These are phyloP conservation scores for Himantopus leucocephalus DNA, from an alignment of 2,113 vertebrate species.

Conservation along the genomic window DNA sequence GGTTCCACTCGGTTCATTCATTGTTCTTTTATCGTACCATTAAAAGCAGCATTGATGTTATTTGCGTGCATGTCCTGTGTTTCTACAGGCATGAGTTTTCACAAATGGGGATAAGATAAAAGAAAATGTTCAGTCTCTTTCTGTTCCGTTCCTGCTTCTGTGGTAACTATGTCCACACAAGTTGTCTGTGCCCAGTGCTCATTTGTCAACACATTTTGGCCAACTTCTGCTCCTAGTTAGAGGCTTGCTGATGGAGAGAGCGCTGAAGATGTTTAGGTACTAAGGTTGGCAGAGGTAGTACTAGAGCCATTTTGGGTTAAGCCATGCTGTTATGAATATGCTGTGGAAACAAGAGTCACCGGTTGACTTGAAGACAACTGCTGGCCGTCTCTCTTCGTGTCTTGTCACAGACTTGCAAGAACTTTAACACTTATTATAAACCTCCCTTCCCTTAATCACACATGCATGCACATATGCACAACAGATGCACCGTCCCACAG, in stretches of 20 bases:
- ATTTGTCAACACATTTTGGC: not conserved
- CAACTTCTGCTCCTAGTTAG: not conserved
- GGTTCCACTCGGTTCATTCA: not conserved
- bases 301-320: not conserved
- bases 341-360: too few species aligned
- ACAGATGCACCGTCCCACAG: not conserved
- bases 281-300: not conserved
- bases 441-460: not conserved
- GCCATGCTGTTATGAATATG: accelerated
- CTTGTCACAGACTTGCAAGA: not conserved
- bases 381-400: not conserved
- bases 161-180: not conserved
- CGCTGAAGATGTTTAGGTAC: not conserved
- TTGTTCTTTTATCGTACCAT: not conserved
- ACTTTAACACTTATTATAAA: accelerated
- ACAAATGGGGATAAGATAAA: not conserved
- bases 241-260: not conserved
- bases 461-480: accelerated
- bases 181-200: not conserved
- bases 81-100: not conserved
- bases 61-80: not conserved
- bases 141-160: not conserved
- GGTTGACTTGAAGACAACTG: not conserved
- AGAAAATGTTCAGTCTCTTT: not conserved
- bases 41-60: not conserved